A percentile compares a stretch with the other conserved stretches of the same genome.
Evolutionary conservation across 2,113 vertebrate genomes (phyloP).

Genomic region (Spheniscus mendiculus): DNA sequence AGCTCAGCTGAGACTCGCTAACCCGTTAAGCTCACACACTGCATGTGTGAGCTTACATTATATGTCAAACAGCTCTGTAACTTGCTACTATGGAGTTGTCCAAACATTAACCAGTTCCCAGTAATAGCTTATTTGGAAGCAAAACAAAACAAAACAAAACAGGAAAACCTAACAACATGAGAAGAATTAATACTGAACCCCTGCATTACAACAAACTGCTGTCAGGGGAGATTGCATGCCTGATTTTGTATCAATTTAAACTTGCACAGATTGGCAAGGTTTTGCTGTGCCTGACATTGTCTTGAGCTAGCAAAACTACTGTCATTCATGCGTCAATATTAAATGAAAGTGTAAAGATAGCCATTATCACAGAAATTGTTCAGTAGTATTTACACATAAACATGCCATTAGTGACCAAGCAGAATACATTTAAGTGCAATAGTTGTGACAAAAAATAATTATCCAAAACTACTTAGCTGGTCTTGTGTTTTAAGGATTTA

Average conservation of each 20-base stretch:
- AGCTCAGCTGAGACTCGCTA: neutral
- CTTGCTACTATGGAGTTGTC: neutral
- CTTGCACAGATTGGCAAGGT: neutral
- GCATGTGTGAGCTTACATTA: neutral
- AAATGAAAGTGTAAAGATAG: neutral
- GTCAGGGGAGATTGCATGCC: neutral
- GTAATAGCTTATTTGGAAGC: neutral
- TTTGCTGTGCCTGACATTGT: neutral
- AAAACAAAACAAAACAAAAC: neutral
- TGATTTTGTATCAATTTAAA: neutral
- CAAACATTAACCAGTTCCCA: neutral
- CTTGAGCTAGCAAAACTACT: neutral
- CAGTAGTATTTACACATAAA: neutral
- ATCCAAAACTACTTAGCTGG: neutral
- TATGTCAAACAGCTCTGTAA: neutral
- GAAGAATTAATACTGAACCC: neutral
- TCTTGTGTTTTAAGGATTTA: neutral
- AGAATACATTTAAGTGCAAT: neutral
- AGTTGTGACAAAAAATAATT: neutral
- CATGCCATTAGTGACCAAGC: neutral
- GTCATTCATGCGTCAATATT: neutral
- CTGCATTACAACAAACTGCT: neutral
- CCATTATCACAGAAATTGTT: neutral
- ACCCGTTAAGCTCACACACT: neutral
- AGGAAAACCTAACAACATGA: neutral